These are phyloP conservation scores for Steinernema carpocapsae DNA, from an alignment of 2,888 invertebrate species.

Conservation along the genomic window DNA sequence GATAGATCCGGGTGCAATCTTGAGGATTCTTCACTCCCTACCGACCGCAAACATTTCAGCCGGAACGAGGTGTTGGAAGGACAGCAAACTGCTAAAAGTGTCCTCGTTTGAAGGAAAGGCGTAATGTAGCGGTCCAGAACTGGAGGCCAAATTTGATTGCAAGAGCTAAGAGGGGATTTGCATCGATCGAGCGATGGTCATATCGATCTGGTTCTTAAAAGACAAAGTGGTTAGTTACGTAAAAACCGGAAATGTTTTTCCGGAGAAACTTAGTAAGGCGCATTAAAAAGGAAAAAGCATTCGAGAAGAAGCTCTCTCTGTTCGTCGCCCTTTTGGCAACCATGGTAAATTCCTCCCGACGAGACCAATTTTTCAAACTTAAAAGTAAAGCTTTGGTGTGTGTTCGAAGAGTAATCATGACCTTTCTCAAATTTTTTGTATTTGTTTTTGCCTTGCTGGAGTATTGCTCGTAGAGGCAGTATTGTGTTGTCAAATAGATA, in stretches of 20 bases:
- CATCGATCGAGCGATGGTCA: conserved; percentile 25
- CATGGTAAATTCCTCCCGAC: too few relatives aligned
- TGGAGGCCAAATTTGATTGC: conserved; percentile 27
- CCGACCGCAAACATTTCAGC: too few relatives aligned
- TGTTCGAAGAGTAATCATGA: too few relatives aligned
- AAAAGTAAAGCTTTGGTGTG: too few relatives aligned
- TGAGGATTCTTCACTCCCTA: background rate
- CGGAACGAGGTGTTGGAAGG: background rate
- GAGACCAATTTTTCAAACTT: too few relatives aligned
- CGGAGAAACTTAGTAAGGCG: conserved; percentile 13
- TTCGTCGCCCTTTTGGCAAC: too few relatives aligned
- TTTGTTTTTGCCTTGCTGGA: too few relatives aligned
- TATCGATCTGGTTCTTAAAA: conserved; percentile 16
- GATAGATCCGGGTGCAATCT: background rate
- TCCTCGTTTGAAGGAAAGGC: background rate
- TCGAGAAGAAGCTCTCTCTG: background rate
- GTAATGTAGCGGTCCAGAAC: conserved; percentile 28
- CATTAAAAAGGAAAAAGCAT: background rate
- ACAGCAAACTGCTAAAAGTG: background rate
- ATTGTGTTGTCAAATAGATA: too few relatives aligned
- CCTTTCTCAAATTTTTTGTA: too few relatives aligned
- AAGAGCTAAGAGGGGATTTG: conserved; percentile 16
- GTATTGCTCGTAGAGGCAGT: too few relatives aligned
- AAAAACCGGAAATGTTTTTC: conserved; percentile 34
- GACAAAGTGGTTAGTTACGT: conserved; percentile 29